Percentiles rank a stretch among this genome's conserved stretches.
Conservation (phyloP, 2,113 vertebrate species). For the Phalacrocorax pelagicus region DNA sequence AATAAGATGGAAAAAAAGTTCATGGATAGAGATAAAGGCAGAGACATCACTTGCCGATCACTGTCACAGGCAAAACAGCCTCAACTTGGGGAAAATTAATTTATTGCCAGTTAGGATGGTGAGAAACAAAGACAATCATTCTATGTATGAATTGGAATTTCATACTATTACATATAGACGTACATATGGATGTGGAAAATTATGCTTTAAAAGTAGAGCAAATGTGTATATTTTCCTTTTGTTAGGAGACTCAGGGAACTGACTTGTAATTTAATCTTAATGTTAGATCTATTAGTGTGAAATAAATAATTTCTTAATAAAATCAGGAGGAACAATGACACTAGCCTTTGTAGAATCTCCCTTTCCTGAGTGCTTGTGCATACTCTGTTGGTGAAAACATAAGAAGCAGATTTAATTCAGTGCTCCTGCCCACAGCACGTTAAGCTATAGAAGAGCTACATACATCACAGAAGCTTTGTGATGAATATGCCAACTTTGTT, state of each 20-base stretch:
- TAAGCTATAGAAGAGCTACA: not conserved
- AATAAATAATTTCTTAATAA: not conserved
- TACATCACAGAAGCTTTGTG: not conserved
- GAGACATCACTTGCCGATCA: not conserved
- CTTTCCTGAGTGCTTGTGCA: not conserved
- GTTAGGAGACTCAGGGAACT: not conserved
- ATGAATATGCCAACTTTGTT: not conserved
- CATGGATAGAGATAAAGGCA: not conserved
- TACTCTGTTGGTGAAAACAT: not conserved
- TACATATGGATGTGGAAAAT: not conserved
- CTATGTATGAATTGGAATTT: not conserved
- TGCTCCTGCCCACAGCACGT: not conserved
- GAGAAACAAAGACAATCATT: not conserved
- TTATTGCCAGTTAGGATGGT: not conserved
- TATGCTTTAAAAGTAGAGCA: not conserved
- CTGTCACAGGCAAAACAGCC: not conserved
- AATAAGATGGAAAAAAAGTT: not conserved
- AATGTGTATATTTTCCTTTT: not conserved
- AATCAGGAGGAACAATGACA: not conserved
- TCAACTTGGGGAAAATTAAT: not conserved
- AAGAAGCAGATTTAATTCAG: not conserved
- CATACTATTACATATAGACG: not conserved
- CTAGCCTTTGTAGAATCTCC: not conserved
- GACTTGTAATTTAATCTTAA: not conserved
- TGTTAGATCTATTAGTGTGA: not conserved